These are phyloP conservation scores for Porites lutea DNA, from an alignment of 64 coral and sea anemone genomes.

Conservation along the genomic window DNA sequence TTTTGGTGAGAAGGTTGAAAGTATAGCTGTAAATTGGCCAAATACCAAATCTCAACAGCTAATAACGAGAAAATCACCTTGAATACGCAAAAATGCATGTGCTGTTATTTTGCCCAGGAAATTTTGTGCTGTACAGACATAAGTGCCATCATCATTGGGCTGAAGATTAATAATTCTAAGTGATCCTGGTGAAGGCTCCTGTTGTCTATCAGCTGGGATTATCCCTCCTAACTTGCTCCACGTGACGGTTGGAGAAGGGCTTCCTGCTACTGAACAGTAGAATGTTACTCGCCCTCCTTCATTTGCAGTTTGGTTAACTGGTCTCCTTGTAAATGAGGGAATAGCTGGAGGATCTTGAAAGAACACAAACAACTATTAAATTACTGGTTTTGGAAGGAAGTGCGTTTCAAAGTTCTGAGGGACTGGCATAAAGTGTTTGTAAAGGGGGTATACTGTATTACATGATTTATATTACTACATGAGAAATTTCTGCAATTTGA, in stretches of 20 bases:
- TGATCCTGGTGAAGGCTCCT: constrained; percentile 46
- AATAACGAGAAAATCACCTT: constrained; percentile 15
- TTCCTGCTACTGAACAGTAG: constrained; percentile 50
- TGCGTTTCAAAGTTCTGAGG: no score
- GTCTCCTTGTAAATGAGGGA: constrained; percentile 52
- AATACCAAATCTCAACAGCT: neutral
- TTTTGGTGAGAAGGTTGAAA: no score
- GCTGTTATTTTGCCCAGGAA: neutral
- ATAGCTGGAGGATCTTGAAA: constrained; percentile 40
- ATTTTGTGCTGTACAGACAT: constrained; percentile 55
- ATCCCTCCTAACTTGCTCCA: constrained; percentile 40
- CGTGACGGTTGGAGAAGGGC: constrained; percentile 42
- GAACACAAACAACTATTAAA: neutral
- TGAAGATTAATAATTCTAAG: constrained; percentile 40
- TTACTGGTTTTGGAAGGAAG: no score
- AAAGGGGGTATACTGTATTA: no score
- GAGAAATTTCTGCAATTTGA: no score
- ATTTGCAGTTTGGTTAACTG: constrained; percentile 44
- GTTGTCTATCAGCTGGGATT: constrained; percentile 23
- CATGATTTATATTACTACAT: no score
- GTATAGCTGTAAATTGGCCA: no score
- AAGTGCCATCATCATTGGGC: constrained; percentile 46
- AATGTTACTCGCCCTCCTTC: constrained; percentile 47
- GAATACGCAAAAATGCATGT: constrained; percentile 33
- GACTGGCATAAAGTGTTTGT: no score